Evolutionary conservation across 2,888 invertebrate genomes (phyloP).

Genomic region (Prenolepis imparis): DNA sequence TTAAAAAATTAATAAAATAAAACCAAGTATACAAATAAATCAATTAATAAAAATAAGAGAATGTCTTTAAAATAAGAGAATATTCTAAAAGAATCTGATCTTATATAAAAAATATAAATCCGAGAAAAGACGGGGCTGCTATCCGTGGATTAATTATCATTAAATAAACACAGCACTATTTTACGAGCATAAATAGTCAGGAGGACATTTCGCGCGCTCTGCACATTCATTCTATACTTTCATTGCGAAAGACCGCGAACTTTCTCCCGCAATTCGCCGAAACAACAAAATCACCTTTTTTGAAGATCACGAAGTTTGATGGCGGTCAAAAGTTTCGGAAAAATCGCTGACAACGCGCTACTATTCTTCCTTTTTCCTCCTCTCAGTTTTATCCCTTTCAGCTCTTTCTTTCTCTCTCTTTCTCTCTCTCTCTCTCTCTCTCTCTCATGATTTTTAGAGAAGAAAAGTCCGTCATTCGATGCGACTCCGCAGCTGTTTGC

Average conservation of each 20-base stretch:
- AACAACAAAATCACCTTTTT: conserved; percentile 22
- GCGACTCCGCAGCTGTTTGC: conserved; percentile 71
- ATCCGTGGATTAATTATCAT: conserved; percentile 28
- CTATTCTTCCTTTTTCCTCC: conserved; percentile 16
- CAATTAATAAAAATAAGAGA: conserved; percentile 18
- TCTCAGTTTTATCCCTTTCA: conserved; percentile 10
- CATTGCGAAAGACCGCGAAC: conserved; percentile 42
- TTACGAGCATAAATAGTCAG: conserved; percentile 15
- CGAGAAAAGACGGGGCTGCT: neutral
- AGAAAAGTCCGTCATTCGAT: conserved; percentile 44
- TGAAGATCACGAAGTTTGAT: conserved; percentile 24
- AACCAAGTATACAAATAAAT: neutral
- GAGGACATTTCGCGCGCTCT: neutral
- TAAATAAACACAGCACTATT: conserved; percentile 31
- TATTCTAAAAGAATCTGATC: neutral
- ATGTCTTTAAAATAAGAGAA: neutral
- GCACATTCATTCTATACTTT: conserved; percentile 37
- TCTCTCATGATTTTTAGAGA: conserved; percentile 2
- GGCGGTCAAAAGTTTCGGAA: conserved; percentile 35
- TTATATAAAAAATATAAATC: neutral
- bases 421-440: conserved; percentile 24
- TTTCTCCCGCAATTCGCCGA: conserved; percentile 40
- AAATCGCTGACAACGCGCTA: conserved; percentile 44
- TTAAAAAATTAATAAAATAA: conserved; percentile 10
- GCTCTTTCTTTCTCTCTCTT: conserved; percentile 48